A percentile compares a stretch with the other conserved stretches of the same genome.
phyloP scores from a whole-genome alignment of 2,797 vertebrate species.

The Pseudochirops corinnae region DNA sequence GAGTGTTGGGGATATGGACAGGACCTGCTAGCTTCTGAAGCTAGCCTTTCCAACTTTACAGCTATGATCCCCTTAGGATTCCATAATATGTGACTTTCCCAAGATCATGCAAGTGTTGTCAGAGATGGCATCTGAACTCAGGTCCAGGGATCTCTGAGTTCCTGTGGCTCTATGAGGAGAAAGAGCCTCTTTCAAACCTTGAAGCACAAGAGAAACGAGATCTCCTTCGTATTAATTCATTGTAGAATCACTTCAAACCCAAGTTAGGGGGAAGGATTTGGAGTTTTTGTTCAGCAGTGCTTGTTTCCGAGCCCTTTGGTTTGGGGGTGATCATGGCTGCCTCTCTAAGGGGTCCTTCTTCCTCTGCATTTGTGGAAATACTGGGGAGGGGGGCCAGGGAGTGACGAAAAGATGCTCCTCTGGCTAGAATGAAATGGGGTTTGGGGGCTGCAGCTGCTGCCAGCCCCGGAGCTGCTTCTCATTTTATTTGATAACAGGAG shows the following conservation, averaged over 20 bases:
- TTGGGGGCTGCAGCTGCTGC: constrained; percentile 7
- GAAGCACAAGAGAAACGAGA: not conserved
- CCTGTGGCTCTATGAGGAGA: not conserved
- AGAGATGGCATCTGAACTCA: not conserved
- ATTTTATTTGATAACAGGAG: constrained; percentile 45
- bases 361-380: constrained; percentile 27
- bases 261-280: not conserved
- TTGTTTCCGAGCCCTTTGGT: not conserved
- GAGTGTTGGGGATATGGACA: not conserved
- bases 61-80: not conserved
- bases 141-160: not conserved
- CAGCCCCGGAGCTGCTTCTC: not conserved
- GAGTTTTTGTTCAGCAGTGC: not conserved
- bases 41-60: not conserved
- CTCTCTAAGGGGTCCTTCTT: not conserved
- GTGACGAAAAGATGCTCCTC: constrained; percentile 52
- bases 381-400: not conserved
- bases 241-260: not conserved
- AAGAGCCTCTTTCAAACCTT: not conserved
- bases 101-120: not conserved
- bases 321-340: not conserved
- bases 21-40: not conserved
- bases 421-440: constrained; percentile 50
- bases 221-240: not conserved
- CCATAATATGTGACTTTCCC: not conserved